Evolutionary conservation across 2,113 vertebrate genomes (phyloP).

Genomic region (Lasiurus cinereus): DNA sequence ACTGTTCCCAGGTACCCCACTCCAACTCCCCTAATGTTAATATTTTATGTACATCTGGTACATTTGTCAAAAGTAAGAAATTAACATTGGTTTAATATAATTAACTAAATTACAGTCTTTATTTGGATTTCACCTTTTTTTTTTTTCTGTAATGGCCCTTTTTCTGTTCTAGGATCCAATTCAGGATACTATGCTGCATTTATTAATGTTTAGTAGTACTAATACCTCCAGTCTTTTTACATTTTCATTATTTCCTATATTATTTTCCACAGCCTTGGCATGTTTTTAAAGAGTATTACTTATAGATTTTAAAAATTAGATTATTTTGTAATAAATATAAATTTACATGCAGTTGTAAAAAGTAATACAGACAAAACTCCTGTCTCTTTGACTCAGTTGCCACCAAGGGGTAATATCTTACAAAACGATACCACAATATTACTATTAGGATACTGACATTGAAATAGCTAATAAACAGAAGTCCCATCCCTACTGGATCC

Average conservation of each 20-base stretch:
- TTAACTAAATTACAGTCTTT: conserved; percentile 12
- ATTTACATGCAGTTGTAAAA: not conserved
- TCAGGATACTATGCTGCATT: not conserved
- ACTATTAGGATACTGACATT: not conserved
- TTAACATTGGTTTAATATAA: not conserved
- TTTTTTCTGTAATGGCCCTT: not conserved
- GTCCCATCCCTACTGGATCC: not conserved
- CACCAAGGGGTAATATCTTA: not conserved
- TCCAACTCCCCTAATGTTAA: not conserved
- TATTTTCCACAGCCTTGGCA: not conserved
- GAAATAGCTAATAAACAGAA: too few species aligned
- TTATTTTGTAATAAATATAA: not conserved
- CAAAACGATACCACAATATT: not conserved
- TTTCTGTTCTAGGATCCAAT: not conserved
- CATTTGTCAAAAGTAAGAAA: not conserved
- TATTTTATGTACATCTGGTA: not conserved
- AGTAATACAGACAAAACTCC: not conserved
- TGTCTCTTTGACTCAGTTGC: not conserved
- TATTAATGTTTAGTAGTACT: not conserved
- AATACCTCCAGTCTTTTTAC: not conserved
- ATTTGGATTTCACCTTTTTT: not conserved
- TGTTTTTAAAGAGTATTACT: not conserved
- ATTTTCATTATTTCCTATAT: not conserved
- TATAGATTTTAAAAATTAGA: not conserved
- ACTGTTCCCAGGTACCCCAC: not conserved